Evolutionary conservation across 2,888 invertebrate genomes (phyloP), one percentile per base, ranked within the genome.

Genomic region (Daptonema setosum): DNA sequence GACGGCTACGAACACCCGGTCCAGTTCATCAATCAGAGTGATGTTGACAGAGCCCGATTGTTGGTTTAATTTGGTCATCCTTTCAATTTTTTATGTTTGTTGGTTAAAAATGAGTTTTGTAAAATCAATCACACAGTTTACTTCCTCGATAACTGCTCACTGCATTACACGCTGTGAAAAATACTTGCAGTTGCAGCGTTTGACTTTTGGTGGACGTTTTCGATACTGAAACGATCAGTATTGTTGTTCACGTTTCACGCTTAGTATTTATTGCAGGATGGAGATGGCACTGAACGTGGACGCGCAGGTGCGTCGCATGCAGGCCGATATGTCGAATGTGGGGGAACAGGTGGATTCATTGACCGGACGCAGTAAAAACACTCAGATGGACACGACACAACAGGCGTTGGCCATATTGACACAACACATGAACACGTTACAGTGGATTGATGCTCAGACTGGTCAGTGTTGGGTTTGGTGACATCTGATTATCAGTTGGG

Each of bases 261-360:
- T n/a, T n/a, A n/a, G n/a, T n/a, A n/a, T n/a, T n/a, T n/a, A n/a
- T 28, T 58, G 50, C 28, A 58, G 58, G 45, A 14, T 43, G 14
- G 22, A 50, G 17, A 17, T 52, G 22, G 50, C 45, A 20, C 20
- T 54, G 22, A 54, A 35, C 20, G 26, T 59, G 29, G 59, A 59
- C 57, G 45, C 47, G 43, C 59, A 57, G 45, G 28, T 57, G 53
- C 54, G 54, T n/a, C 54, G 51, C 24, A 48, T 59, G 22, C 29
- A 52, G 5, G 22, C 22, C n/a, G 58, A 58, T 1, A 17, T 58
- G 54, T n/a, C 14, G 2, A n/a, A 28, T 2, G 26, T 58, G 22
- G 28, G n/a, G 2, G 58, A 56, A 5, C 26, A 43, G 24, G 43
- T 58, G 8, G 29, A 35, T 35, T 35, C 35, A 35, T 35, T 35